phyloP scores from a whole-genome alignment of 2,113 vertebrate species.

The Seriola aureovittata region DNA sequence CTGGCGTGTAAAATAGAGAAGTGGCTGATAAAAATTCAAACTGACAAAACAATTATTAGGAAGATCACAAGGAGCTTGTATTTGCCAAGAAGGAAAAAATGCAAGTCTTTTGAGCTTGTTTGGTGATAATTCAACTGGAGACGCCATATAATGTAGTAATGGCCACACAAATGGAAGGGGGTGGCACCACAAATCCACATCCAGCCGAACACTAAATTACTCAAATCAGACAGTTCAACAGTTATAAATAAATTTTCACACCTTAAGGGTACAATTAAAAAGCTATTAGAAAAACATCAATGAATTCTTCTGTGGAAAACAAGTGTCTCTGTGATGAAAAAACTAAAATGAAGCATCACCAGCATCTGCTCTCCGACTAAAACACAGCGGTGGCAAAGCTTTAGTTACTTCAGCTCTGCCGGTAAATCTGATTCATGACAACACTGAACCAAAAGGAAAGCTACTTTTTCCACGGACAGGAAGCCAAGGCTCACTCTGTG shows the following conservation, averaged over 20 bases:
- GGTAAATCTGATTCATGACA: no score
- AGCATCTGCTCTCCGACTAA: constrained; percentile 12
- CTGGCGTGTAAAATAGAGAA: constrained; percentile 27
- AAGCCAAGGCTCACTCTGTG: no score
- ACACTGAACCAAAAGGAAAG: no score
- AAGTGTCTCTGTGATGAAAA: constrained; percentile 12
- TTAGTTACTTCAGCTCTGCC: neutral
- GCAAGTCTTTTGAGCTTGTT: constrained; percentile 17
- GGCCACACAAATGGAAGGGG: neutral
- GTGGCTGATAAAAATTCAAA: constrained; percentile 28
- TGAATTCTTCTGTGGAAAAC: neutral
- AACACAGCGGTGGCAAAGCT: neutral
- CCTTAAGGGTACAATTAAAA: constrained; percentile 31
- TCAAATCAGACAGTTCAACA: neutral
- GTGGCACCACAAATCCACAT: neutral
- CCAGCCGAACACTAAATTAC: neutral
- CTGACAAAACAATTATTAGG: constrained; percentile 33
- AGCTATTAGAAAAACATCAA: neutral
- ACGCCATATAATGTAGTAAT: neutral
- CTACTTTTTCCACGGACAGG: no score
- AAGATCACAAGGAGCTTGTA: constrained; percentile 40
- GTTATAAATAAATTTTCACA: constrained; percentile 9
- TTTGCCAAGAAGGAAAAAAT: constrained; percentile 9
- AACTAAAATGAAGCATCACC: neutral
- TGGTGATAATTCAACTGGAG: neutral